Evolutionary conservation across 2,797 vertebrate species (phyloP).

Genomic region (Megaceryle alcyon): DNA sequence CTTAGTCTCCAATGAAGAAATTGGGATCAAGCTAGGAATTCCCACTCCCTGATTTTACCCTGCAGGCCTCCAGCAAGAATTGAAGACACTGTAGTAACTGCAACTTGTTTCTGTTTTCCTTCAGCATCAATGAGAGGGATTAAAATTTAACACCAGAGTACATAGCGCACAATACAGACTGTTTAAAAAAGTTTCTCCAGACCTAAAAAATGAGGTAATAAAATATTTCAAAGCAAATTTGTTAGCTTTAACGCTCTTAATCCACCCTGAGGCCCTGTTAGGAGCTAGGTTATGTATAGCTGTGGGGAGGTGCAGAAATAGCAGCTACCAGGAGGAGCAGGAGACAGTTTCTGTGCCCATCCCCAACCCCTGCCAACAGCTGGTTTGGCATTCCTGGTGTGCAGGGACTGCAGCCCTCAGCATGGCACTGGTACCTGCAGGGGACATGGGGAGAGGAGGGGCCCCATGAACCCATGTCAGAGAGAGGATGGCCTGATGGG

Average conservation of each 20-base stretch:
- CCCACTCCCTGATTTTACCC: background rate
- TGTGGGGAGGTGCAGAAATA: background rate
- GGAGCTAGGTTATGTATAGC: background rate
- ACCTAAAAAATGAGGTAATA: background rate
- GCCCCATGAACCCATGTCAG: rapidly evolving
- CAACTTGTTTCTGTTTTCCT: background rate
- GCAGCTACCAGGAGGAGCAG: background rate
- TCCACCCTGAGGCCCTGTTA: background rate
- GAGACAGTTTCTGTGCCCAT: background rate
- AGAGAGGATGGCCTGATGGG: background rate
- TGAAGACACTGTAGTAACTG: background rate
- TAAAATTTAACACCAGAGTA: background rate
- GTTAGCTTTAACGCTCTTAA: background rate
- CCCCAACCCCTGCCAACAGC: background rate
- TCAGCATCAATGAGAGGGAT: background rate
- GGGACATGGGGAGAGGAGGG: background rate
- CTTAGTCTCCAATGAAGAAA: background rate
- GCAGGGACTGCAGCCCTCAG: background rate
- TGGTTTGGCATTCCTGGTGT: background rate
- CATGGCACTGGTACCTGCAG: background rate
- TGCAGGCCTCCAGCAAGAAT: background rate
- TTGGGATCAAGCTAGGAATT: background rate
- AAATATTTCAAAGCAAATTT: background rate
- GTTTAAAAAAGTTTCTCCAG: background rate
- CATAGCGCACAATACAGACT: background rate